Evolutionary conservation across 2,797 vertebrate genomes (phyloP), one percentile per base, ranked within the genome.

Genomic region (Labeo calbasu): DNA sequence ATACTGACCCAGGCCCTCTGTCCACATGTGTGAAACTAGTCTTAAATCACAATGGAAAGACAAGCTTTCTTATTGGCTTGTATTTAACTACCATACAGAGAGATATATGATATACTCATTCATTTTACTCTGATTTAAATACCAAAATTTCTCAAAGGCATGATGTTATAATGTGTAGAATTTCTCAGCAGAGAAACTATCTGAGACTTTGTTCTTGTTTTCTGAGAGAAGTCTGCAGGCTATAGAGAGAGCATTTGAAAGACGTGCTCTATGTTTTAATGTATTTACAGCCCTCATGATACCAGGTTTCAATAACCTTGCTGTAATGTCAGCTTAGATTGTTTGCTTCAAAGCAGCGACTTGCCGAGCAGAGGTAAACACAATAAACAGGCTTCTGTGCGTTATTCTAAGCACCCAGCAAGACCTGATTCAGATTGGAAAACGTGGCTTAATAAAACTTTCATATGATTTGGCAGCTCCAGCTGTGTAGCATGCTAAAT

Each of bases 271-370:
- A 76, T 68, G 76, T 81, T 81, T 81, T 36, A 76, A 57, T 76
- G 53, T 50, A 63, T 77, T 81, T 66, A 36, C 51, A 50, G 40
- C 53, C 77, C 70, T 81, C 53, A 75, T 69, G 63, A 79, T 80
- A 51, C 36, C 70, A 21, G 70, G 46, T 77, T 59, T 79, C 75
- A 83, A 77, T 59, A 83, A 68, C 81, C 85, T 86, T 73, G 85
- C 69, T 86, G 36, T 59, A 69, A 77, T 70, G 79, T 70, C 65
- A 28, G 71, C 68, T 75, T 65, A 66, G 81, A 79, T 84, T 85
- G 79, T 86, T 79, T 73, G 40, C 73, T 82, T 84, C 82, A 79
- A 80, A 83, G 85, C 69, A 21, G 43, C 71, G 46, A 21, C 55
- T 78, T 40, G 65, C 78, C 8, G 77, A 61, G 46, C 40, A 53